Conservation (phyloP, 2,888 invertebrate species). For the Malthinus seriepunctatus region DNA sequence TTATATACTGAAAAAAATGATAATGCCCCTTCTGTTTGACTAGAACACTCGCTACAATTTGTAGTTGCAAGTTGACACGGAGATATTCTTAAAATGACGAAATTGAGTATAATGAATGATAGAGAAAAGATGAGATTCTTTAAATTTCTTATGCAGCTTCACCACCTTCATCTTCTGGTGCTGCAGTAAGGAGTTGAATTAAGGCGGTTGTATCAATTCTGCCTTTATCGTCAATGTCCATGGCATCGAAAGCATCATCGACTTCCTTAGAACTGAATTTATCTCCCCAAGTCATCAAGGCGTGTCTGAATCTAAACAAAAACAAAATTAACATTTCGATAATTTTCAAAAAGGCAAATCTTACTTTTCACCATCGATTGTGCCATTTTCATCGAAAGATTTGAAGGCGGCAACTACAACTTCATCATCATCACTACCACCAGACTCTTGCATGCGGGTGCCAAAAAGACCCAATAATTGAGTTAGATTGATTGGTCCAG, state of each 20-base stretch:
- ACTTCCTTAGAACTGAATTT: conserved; percentile 88
- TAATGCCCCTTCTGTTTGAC: conserved; percentile 3
- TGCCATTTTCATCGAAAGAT: conserved; percentile 87
- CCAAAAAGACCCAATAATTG: conserved; percentile 91
- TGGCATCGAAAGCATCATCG: conserved; percentile 91
- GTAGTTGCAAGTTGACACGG: conserved; percentile 1
- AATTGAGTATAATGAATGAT: conserved; percentile 22
- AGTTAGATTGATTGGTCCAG: conserved; percentile 94
- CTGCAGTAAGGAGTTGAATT: conserved; percentile 86
- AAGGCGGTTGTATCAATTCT: conserved; percentile 86
- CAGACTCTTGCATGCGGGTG: conserved; percentile 87
- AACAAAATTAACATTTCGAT: conserved; percentile 7
- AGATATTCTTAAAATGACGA: conserved; percentile 19
- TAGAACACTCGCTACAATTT: conserved; percentile 9
- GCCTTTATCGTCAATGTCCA: conserved; percentile 90
- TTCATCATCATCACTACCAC: conserved; percentile 86
- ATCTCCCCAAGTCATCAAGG: conserved; percentile 91
- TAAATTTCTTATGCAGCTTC: conserved; percentile 51
- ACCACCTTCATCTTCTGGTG: conserved; percentile 72
- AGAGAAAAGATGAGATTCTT: conserved; percentile 19
- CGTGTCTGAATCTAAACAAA: conserved; percentile 74
- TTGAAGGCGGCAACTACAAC: conserved; percentile 91
- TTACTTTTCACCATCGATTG: conserved; percentile 84
- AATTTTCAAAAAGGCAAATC: conserved; percentile 25
- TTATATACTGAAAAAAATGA: too few relatives aligned